Conservation (phyloP, 2,113 vertebrate species). For the Phrynosoma blainvillii region DNA sequence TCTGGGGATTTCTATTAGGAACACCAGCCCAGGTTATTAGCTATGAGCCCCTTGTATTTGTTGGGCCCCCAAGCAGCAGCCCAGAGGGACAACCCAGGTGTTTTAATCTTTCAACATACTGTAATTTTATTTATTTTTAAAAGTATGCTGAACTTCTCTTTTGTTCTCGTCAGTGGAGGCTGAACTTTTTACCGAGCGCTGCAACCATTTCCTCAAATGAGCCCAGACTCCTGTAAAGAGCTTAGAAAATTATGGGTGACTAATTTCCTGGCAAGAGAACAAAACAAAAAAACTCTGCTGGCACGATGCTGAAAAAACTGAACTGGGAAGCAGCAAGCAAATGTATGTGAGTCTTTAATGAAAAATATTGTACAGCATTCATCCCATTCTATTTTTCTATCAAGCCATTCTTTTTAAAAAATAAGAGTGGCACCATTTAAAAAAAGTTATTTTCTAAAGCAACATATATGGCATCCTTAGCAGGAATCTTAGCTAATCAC, state of each 20-base stretch:
- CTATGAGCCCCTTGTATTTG: too few species aligned
- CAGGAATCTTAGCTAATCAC: neutral
- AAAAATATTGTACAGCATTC: slow-evolving; percentile 53
- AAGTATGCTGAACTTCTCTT: slow-evolving; percentile 5
- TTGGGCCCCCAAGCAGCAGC: too few species aligned
- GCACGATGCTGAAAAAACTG: neutral
- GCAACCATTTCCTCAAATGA: slow-evolving; percentile 46
- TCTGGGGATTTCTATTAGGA: too few species aligned
- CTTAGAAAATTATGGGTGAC: slow-evolving; percentile 51
- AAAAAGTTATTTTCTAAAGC: slow-evolving; percentile 49
- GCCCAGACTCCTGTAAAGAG: slow-evolving; percentile 38
- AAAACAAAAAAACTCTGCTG: slow-evolving; percentile 12
- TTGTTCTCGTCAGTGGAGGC: slow-evolving; percentile 31
- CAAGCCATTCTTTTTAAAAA: slow-evolving; percentile 24
- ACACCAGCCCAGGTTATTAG: too few species aligned
- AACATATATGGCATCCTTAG: neutral
- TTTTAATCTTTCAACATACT: too few species aligned
- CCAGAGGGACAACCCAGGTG: too few species aligned
- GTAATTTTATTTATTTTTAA: too few species aligned
- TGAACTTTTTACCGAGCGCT: slow-evolving; percentile 55
- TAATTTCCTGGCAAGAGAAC: slow-evolving; percentile 56
- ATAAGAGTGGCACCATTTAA: neutral
- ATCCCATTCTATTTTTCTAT: slow-evolving; percentile 47
- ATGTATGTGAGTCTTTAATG: slow-evolving; percentile 61
- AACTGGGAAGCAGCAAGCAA: slow-evolving; percentile 6